Percentiles rank a stretch among this genome's conserved stretches.
Conservation (phyloP, 1,140 invertebrate species). For the Varroa destructor region DNA sequence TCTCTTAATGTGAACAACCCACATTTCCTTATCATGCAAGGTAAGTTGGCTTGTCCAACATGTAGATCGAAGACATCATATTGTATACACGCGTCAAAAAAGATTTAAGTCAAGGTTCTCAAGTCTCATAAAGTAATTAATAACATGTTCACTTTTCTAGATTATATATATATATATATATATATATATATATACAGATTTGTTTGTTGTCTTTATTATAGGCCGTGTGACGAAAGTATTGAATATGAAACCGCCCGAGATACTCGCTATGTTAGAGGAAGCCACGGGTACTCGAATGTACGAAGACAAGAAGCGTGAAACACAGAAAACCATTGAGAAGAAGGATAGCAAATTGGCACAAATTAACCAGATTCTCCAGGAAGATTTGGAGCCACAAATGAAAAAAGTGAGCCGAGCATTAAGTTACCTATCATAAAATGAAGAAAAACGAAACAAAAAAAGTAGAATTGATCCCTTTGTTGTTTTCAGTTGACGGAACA, state of each 20-base stretch:
- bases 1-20: slow-evolving; percentile 98
- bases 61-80: too few relatives aligned
- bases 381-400: slow-evolving; percentile 47
- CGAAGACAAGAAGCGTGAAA: slow-evolving; percentile 77
- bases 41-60: neutral
- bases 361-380: slow-evolving; percentile 58
- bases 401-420: slow-evolving; percentile 42
- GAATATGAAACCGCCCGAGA: slow-evolving; percentile 97
- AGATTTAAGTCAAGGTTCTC: too few relatives aligned
- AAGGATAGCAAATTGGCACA: slow-evolving; percentile 82
- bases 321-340: slow-evolving; percentile 76
- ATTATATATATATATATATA: too few relatives aligned
- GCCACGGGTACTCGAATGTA: slow-evolving; percentile 94
- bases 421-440: too few relatives aligned
- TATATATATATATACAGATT: too few relatives aligned
- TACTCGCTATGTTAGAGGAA: slow-evolving; percentile 96
- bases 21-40: slow-evolving; percentile 99
- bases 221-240: slow-evolving; percentile 93
- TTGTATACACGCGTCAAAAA: too few relatives aligned
- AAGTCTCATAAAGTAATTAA: too few relatives aligned
- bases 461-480: too few relatives aligned
- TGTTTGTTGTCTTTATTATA: neutral
- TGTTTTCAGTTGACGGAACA: slow-evolving; percentile 56
- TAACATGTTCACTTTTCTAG: too few relatives aligned
- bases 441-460: too few relatives aligned